Base-by-base conservation (phyloP, 2,797 vertebrate genomes). In the Pyrrhura leucotis region DNA sequence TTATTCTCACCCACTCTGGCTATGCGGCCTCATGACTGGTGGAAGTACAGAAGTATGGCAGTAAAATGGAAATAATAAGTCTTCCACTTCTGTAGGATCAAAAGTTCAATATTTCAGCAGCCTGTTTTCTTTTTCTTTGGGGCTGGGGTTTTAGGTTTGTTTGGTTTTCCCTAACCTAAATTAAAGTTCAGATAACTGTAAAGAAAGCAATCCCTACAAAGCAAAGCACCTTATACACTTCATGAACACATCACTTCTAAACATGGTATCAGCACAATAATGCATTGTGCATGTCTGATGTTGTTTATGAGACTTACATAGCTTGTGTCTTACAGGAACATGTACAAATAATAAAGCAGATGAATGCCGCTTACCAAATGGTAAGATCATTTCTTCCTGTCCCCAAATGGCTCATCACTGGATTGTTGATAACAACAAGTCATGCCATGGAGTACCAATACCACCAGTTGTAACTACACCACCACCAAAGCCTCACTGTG, bases 291-390 rank as follows among this genome's bases (percentile, higher is more conserved):
- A 45, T n/a, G 23, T 45, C 66, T 58, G 29, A 66, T 0, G 0
- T 59, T 31, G 11, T 13, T 75, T 47, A 22, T 53, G 50, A 66
- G 35, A 65, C 62, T 91, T 81, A 88, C n/a, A 23, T 35, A 73
- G 48, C 7, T 15, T 35, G 3, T 9, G 42, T 53, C 53, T 94
- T 74, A 44, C 91, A 98, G 98, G 98, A 73, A 98, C 98, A 7
- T 98, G 98, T 71, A 97, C 96, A 42, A 98, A 98, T 7, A 75
- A 97, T 54, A 85, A 19, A 58, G 87, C 8, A 72, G 98, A 98
- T 5, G 98, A 98, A 20, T 98, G 98, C 12, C 98, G 98, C 53
- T 84, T 98, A 79, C 98, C 98, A 2, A 91, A 66, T 33, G 98
- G 98, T 0, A 29, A 89, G 2, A 81, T 96, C 13, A 96, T 93